A percentile compares a stretch with the other conserved stretches of the same genome.
Evolutionary conservation across 2,888 invertebrate genomes (phyloP).

Genomic region (Ochropacha duplaris): DNA sequence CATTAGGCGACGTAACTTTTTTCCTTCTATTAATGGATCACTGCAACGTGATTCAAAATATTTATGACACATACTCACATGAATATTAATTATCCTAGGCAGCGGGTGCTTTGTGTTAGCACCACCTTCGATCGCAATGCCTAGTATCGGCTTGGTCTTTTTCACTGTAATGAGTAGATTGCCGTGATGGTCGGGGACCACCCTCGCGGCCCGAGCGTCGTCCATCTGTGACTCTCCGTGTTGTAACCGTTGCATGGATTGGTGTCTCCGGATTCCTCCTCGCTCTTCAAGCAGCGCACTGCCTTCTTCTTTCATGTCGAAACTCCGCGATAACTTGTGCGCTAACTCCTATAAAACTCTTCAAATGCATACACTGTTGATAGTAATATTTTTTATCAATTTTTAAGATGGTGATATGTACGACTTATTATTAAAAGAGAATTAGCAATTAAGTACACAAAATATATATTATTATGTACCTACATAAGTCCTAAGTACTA

Average conservation of each 20-base stretch:
- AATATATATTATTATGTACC: conserved; percentile 1
- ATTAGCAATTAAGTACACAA: not conserved
- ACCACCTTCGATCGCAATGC: conserved; percentile 98
- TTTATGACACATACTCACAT: conserved; percentile 84
- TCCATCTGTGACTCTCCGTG: conserved; percentile 80
- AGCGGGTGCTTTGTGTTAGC: conserved; percentile 97
- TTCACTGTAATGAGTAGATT: conserved; percentile 94
- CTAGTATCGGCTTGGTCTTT: conserved; percentile 96
- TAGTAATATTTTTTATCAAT: conserved; percentile 5
- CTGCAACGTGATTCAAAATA: not conserved
- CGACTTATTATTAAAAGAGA: conserved; percentile 4
- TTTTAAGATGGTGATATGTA: conserved; percentile 14
- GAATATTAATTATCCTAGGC: conserved; percentile 97
- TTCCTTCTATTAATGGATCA: not conserved
- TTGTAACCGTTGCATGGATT: conserved; percentile 90
- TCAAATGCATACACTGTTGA: conserved; percentile 1
- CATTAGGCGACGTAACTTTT: not conserved
- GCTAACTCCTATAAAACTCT: conserved; percentile 88
- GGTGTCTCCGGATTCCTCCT: conserved; percentile 87
- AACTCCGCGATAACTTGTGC: conserved; percentile 93
- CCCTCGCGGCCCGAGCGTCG: conserved; percentile 83
- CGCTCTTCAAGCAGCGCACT: conserved; percentile 87
- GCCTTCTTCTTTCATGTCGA: conserved; percentile 94
- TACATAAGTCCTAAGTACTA: conserved; percentile 58
- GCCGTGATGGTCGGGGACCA: conserved; percentile 93